phyloP scores from a whole-genome alignment of 92 coral and sea anemone species.

The Isaurus tuberculatus region DNA sequence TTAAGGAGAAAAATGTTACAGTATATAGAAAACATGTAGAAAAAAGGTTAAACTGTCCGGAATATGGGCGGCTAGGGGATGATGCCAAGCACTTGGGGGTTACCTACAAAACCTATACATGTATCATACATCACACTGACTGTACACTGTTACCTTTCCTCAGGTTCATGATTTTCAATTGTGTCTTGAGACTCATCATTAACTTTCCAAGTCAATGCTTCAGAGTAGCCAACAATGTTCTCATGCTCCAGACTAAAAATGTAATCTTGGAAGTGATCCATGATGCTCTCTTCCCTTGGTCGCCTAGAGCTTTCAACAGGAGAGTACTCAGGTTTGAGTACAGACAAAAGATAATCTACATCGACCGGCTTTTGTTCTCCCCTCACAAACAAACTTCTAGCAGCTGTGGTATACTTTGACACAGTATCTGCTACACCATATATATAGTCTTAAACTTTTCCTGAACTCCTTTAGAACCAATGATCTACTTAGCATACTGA shows the following conservation, averaged over 20 bases:
- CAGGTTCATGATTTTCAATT: conserved; percentile 6
- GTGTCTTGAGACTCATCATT: neutral
- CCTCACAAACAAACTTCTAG: neutral
- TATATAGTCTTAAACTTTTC: conserved; percentile 30
- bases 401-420: neutral
- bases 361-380: conserved; percentile 41
- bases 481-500: conserved; percentile 33
- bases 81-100: neutral
- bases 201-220: conserved; percentile 9
- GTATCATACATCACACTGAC: neutral
- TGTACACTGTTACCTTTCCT: conserved; percentile 15
- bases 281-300: conserved; percentile 21
- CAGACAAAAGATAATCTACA: conserved; percentile 49
- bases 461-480: conserved; percentile 38
- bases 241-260: conserved; percentile 28
- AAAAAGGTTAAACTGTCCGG: neutral
- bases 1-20: neutral
- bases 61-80: neutral
- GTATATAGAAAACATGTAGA: neutral
- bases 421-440: conserved; percentile 37
- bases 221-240: conserved; percentile 32
- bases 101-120: neutral
- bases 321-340: conserved; percentile 44
- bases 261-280: conserved; percentile 53
- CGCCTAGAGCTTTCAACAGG: conserved; percentile 31